Evolutionary conservation across 2,113 vertebrate genomes (phyloP).

Genomic region (Turdus rufiventris): DNA sequence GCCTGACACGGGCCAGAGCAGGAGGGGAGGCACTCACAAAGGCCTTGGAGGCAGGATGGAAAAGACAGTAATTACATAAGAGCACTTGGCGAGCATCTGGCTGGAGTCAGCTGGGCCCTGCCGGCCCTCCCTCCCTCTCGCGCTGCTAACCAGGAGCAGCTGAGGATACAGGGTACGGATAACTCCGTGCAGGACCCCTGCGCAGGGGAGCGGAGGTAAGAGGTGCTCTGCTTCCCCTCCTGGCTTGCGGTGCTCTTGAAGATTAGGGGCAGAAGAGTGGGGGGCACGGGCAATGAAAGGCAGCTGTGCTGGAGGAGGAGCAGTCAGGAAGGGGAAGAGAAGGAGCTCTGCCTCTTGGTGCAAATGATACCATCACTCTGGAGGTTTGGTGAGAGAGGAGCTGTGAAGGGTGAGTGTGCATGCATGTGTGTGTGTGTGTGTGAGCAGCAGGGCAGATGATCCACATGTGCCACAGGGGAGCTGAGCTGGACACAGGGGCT

Average conservation of each 20-base stretch:
- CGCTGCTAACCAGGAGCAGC: constrained; percentile 35
- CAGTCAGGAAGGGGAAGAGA: background rate
- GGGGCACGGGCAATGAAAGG: background rate
- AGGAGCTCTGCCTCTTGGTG: background rate
- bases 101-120: constrained; percentile 38
- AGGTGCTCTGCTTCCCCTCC: background rate
- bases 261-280: background rate
- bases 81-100: constrained; percentile 50
- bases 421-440: background rate
- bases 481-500: background rate
- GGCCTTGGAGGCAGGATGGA: constrained; percentile 50
- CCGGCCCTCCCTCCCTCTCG: background rate
- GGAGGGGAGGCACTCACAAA: background rate
- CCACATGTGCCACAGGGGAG: background rate
- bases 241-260: rapidly evolving
- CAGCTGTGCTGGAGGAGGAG: background rate
- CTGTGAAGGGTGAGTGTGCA: rapidly evolving
- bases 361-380: background rate
- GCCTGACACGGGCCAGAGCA: background rate
- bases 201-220: constrained; percentile 5
- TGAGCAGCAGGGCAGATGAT: background rate
- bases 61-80: constrained; percentile 66
- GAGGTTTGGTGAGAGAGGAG: background rate
- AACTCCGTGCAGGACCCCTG: background rate
- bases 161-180: constrained; percentile 51